Evolutionary conservation across 2,113 vertebrate genomes (phyloP).

Genomic region (Ia io): DNA sequence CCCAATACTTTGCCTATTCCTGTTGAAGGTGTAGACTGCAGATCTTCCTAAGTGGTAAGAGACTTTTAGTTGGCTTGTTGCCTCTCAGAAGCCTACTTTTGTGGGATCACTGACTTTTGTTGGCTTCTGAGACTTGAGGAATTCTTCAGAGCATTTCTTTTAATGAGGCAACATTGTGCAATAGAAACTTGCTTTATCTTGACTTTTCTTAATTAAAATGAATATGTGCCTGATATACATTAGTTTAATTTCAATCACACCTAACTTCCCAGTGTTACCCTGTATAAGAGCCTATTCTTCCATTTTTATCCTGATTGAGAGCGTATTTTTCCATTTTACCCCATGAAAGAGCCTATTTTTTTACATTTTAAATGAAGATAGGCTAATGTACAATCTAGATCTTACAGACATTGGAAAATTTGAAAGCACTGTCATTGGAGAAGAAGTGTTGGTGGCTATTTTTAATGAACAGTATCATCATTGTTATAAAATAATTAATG

Average conservation of each 20-base stretch:
- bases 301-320: neutral
- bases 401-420: neutral
- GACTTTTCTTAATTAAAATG: slow-evolving; percentile 5
- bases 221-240: slow-evolving; percentile 1
- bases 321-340: neutral
- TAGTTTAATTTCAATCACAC: neutral
- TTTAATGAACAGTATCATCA: neutral
- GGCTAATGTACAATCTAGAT: neutral
- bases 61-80: neutral
- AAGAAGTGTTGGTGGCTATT: neutral
- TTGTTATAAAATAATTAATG: slow-evolving; percentile 27
- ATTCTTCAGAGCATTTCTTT: neutral
- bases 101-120: neutral
- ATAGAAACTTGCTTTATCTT: slow-evolving; percentile 34
- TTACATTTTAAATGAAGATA: neutral
- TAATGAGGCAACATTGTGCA: neutral
- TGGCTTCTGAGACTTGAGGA: slow-evolving; percentile 2
- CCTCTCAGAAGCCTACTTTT: neutral
- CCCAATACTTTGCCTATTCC: neutral
- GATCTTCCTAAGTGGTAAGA: neutral
- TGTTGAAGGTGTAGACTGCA: rapidly evolving
- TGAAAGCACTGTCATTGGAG: neutral
- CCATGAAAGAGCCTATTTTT: neutral
- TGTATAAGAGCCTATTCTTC: neutral
- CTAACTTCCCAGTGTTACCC: neutral